Base-by-base conservation (phyloP, 2,888 invertebrate species). In the Nephrocerus scutellatus region DNA sequence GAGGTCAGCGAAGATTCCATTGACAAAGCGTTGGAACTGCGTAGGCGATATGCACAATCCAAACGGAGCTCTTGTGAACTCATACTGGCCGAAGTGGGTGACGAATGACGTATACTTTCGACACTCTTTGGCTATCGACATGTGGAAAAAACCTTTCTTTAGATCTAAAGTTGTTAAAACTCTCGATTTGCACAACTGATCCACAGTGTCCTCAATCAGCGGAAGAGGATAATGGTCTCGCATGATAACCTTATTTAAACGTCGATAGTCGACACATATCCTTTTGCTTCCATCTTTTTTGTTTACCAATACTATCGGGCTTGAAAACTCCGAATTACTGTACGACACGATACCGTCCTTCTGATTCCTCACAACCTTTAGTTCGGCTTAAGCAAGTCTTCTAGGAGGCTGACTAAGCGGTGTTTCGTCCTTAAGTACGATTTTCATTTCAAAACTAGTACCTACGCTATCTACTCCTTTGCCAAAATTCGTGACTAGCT, bases 261-360 rank as follows among this genome's bases (percentile, higher is more conserved):
- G 31, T 15, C 39, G 24, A 10, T 28, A 39, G 23, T 39, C 33
- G 10, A 39, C 22, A 15, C 33, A 33, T 20, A 39, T 9, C 29
- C 39, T 10, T 18, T 32, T 22, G 6, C 15, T 24, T 12, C 33
- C 33, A 25, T 39, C 12, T 21, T 34, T 39, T 23, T 39, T 39
- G 8, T 20, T 18, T 4, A 33, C 28, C 3, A 33, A 10, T 7
- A 39, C 39, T 12, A 33, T 28, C 18, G 22, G 22, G 25, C 39
- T 39, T 6, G 33, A 26, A 26, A 22, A 33, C 14, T 39, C 38
- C 16, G 31, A 18, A 29, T 18, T 36, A 20, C 21, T 36, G 21
- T 22, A 20, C 19, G 16, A 22, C 20, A 38, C 31, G 4, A 32
- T 26, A 7, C 20, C 38, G 5, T 38, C 32, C 14, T 32, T 31